Evolutionary conservation across 1,140 invertebrate species (phyloP).

Genomic region (Brachionus rotundiformis): DNA sequence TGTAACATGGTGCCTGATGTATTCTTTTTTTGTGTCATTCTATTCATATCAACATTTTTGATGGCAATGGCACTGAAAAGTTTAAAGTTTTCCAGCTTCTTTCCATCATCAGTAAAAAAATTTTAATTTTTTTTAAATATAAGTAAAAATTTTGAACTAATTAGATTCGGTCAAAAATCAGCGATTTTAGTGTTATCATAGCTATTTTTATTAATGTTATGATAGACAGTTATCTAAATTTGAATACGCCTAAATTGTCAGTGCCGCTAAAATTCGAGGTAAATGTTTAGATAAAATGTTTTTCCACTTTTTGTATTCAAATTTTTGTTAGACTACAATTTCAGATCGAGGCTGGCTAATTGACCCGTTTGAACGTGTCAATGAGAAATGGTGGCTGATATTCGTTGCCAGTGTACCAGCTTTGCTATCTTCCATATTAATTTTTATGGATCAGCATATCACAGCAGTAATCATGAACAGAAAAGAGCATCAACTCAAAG

Average conservation of each 20-base stretch:
- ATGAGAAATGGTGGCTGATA: conserved; percentile 77
- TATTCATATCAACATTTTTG: conserved; percentile 89
- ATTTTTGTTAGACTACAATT: conserved; percentile 71
- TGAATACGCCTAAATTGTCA: conserved; percentile 89
- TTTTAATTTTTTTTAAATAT: no score
- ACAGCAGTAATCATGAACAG: conserved; percentile 96
- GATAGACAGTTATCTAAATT: conserved; percentile 78
- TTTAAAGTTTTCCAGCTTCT: conserved; percentile 89
- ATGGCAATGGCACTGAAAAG: conserved; percentile 84
- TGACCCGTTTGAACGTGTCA: conserved; percentile 72
- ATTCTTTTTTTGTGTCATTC: conserved; percentile 89
- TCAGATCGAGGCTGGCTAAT: conserved; percentile 83
- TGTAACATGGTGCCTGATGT: conserved; percentile 78
- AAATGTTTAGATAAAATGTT: neutral
- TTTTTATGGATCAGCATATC: conserved; percentile 99
- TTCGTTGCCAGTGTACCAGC: conserved; percentile 82
- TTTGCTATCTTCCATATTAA: conserved; percentile 88
- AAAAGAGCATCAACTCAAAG: conserved; percentile 92
- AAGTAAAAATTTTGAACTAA: no score
- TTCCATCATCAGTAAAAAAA: conserved; percentile 83
- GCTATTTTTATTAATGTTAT: conserved; percentile 89
- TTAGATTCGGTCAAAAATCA: conserved; percentile 28
- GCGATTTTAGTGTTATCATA: conserved; percentile 94
- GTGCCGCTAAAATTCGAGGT: conserved; percentile 68
- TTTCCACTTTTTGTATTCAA: neutral